Percentiles rank a stretch among this genome's conserved stretches.
Conservation (phyloP, 2,888 invertebrate genomes). For the Epistrophe eligans region DNA sequence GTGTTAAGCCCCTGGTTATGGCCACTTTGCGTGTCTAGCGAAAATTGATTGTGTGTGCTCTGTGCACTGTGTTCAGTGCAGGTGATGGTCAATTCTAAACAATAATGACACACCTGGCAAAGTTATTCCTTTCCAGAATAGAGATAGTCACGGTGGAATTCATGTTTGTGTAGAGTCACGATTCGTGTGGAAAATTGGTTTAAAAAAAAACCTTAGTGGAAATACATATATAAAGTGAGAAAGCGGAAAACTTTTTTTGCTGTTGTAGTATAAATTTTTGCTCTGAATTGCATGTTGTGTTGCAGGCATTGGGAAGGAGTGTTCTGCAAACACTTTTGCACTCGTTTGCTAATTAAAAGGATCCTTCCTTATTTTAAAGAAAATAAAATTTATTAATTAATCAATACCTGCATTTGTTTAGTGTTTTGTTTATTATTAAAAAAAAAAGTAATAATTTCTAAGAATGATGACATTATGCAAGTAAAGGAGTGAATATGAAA, state of each 20-base stretch:
- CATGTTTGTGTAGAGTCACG: constrained; percentile 46
- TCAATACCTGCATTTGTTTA: too few relatives aligned
- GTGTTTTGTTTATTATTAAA: too few relatives aligned
- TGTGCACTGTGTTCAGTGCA: constrained; percentile 11
- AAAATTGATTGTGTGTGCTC: constrained; percentile 45
- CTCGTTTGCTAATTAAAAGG: too few relatives aligned
- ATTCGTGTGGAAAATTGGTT: constrained; percentile 35
- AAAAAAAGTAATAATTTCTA: too few relatives aligned
- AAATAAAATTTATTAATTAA: too few relatives aligned
- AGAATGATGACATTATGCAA: too few relatives aligned
- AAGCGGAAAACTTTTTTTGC: constrained; percentile 2
- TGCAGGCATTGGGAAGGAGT: neutral
- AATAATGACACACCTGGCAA: constrained; percentile 28
- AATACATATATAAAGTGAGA: constrained; percentile 1
- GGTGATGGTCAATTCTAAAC: constrained; percentile 34
- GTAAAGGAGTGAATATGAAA: too few relatives aligned
- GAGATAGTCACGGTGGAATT: neutral
- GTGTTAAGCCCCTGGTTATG: constrained; percentile 42
- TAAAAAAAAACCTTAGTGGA: neutral
- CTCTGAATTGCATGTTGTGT: neutral
- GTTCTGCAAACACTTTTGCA: neutral
- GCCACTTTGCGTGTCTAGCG: constrained; percentile 47
- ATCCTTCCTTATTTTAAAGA: too few relatives aligned
- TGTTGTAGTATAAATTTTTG: neutral
- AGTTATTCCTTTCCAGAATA: neutral